Conservation (phyloP, 2,888 invertebrate species). For the Elysia crispata region DNA sequence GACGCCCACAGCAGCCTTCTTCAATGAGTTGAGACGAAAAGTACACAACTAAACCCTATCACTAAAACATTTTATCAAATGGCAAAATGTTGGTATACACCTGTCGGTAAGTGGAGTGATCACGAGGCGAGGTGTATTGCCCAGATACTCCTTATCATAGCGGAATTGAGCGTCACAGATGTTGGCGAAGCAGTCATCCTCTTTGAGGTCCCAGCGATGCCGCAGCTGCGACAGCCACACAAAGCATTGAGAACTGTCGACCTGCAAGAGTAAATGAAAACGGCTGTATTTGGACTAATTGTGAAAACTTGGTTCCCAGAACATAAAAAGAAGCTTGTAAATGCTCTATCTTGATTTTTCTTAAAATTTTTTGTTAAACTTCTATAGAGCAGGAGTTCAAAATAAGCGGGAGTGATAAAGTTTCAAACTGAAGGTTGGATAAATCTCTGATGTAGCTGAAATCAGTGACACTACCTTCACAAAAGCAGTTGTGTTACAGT, state of each 20-base stretch:
- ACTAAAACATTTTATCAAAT: no score
- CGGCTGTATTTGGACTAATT: no score
- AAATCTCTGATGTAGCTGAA: no score
- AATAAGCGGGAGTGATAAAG: no score
- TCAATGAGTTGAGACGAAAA: no score
- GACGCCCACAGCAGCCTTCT: no score
- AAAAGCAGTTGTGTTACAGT: no score
- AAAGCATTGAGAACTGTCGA: constrained; percentile 74
- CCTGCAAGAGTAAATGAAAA: constrained; percentile 77
- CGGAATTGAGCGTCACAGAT: constrained; percentile 97
- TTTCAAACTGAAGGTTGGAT: no score
- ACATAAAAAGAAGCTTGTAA: background rate
- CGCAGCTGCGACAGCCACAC: constrained; percentile 83
- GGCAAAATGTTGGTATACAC: constrained; percentile 55
- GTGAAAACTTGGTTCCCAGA: no score
- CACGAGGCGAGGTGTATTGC: constrained; percentile 95
- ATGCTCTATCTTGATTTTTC: background rate
- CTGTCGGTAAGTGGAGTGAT: constrained; percentile 95
- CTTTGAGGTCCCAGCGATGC: constrained; percentile 93
- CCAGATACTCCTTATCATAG: constrained; percentile 96
- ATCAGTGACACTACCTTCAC: no score
- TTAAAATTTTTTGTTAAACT: background rate
- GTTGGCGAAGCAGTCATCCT: constrained; percentile 94
- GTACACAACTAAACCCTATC: no score
- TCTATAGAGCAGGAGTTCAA: no score